phyloP scores from a whole-genome alignment of 1,140 invertebrate species.

The Pseudomyrmex dendroicus region DNA sequence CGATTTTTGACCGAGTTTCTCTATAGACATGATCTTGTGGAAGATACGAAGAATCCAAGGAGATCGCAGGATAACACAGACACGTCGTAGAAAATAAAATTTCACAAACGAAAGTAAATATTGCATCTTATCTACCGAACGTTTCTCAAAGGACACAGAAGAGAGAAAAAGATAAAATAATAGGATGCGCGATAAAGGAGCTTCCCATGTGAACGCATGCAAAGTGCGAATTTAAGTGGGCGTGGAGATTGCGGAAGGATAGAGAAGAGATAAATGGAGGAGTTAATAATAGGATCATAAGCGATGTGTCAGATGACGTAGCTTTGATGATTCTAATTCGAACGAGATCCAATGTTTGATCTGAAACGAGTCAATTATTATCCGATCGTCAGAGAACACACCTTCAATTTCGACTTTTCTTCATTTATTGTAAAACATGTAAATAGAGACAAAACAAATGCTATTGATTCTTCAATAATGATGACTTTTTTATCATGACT shows the following conservation, averaged over 20 bases:
- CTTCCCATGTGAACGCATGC: conserved; percentile 15
- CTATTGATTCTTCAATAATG: no score
- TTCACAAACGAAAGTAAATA: conserved; percentile 23
- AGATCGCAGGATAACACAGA: conserved; percentile 16
- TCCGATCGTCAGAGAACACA: not conserved
- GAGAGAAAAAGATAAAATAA: conserved; percentile 11
- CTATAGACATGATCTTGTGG: not conserved
- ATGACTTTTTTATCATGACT: no score
- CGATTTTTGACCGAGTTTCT: not conserved
- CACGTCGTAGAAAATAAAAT: conserved; percentile 21
- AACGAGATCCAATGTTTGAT: not conserved
- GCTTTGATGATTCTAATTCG: conserved; percentile 6
- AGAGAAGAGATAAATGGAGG: not conserved
- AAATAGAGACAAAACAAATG: no score
- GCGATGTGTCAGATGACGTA: not conserved
- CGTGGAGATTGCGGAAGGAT: conserved; percentile 31
- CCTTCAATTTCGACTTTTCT: no score
- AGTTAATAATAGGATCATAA: conserved; percentile 28
- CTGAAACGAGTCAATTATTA: not conserved
- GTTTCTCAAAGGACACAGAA: not conserved
- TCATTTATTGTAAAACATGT: no score
- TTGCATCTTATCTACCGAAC: conserved; percentile 12
- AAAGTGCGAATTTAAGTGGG: conserved; percentile 42
- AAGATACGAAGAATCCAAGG: not conserved
- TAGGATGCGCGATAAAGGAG: conserved; percentile 5